Percentiles rank a stretch among this genome's conserved stretches.
These are phyloP conservation scores for Bombus fervidus DNA, from an alignment of 1,140 invertebrate species.

Conservation along the genomic window DNA sequence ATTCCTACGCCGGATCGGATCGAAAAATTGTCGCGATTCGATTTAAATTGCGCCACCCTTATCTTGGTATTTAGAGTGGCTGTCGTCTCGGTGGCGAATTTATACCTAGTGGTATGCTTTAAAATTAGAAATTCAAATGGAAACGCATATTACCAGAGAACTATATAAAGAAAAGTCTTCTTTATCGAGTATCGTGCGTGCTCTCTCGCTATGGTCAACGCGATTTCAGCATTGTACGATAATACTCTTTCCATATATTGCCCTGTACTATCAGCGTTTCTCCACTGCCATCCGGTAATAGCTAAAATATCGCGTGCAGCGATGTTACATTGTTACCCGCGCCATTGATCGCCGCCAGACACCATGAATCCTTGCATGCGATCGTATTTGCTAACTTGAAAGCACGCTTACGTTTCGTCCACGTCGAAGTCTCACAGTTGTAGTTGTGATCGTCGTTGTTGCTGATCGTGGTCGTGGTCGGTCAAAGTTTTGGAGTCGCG, in stretches of 20 bases:
- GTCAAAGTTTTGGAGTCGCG: slow-evolving; percentile 26
- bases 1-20: slow-evolving; percentile 40
- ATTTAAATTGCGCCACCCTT: slow-evolving; percentile 58
- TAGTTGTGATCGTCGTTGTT: background rate
- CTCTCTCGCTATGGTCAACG: slow-evolving; percentile 1
- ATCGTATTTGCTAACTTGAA: background rate
- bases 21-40: slow-evolving; percentile 55
- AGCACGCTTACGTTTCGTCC: background rate
- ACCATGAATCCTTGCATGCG: background rate
- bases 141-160: background rate
- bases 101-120: background rate
- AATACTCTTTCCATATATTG: slow-evolving; percentile 34
- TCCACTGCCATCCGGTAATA: background rate
- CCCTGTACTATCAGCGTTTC: background rate
- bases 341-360: background rate
- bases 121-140: slow-evolving; percentile 50
- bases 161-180: slow-evolving; percentile 26
- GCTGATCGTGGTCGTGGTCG: background rate
- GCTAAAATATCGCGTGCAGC: slow-evolving; percentile 16
- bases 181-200: slow-evolving; percentile 3
- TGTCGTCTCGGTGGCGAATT: slow-evolving; percentile 26
- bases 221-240: slow-evolving; percentile 34
- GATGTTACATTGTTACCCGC: slow-evolving; percentile 13
- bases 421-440: background rate
- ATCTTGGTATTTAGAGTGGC: slow-evolving; percentile 48